A percentile compares a stretch with the other conserved stretches of the same genome.
phyloP scores from a whole-genome alignment of 1,140 invertebrate genomes.

The Dinoponera quadriceps region DNA sequence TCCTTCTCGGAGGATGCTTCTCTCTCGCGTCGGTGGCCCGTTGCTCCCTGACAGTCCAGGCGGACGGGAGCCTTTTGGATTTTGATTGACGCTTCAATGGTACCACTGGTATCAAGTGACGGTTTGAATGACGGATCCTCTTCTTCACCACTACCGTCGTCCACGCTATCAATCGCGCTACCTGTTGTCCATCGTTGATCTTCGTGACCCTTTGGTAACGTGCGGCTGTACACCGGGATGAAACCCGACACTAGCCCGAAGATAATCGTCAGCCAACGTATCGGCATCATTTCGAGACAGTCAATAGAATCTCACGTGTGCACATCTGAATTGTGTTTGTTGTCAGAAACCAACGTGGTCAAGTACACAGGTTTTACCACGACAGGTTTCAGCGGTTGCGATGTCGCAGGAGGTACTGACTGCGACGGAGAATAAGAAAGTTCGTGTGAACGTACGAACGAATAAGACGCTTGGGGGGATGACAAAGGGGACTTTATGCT shows the following conservation, averaged over 20 bases:
- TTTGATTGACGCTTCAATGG: not conserved
- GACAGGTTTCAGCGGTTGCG: not conserved
- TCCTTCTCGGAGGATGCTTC: not conserved
- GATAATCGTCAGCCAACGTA: slow-evolving; percentile 14
- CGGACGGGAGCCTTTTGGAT: not conserved
- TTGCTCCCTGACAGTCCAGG: not conserved
- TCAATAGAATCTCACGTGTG: not conserved
- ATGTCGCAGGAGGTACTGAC: slow-evolving; percentile 68
- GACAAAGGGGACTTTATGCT: slow-evolving; percentile 71
- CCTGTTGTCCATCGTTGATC: no score
- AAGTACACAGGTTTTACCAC: no score
- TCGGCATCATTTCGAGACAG: slow-evolving; percentile 14
- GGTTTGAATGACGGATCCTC: not conserved
- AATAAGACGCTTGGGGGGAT: slow-evolving; percentile 70
- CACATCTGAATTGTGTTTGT: slow-evolving; percentile 19
- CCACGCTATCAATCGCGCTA: no score
- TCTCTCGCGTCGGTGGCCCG: not conserved
- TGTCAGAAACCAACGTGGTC: slow-evolving; percentile 27
- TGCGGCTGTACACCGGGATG: not conserved
- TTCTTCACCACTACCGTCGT: not conserved
- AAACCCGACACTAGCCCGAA: not conserved
- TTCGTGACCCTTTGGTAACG: not conserved
- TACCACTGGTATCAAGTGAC: not conserved
- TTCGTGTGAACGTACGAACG: slow-evolving; percentile 72
- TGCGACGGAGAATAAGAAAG: slow-evolving; percentile 69